Evolutionary conservation across 2,797 vertebrate genomes (phyloP), one percentile per base, ranked within the genome.

Genomic region (Otolemur crassicaudatus): DNA sequence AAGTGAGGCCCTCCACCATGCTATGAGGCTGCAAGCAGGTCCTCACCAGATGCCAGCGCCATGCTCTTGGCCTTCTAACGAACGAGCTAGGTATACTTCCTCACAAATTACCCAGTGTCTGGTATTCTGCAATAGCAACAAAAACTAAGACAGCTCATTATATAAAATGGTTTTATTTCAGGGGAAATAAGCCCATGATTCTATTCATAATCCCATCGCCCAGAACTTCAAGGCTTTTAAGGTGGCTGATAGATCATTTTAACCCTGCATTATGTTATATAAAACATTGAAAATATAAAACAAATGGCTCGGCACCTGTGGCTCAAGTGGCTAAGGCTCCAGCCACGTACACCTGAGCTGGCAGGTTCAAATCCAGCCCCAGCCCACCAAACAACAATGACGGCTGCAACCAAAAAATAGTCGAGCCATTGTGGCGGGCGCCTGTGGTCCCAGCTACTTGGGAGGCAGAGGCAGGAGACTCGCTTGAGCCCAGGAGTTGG

Each of bases 261-360:
- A 90, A 94, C 20, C 63, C 56, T 79, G 22, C 8, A 43, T 67
- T 89, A 19, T 43, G 77, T n/a, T 89, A 12, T 37, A 81, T 40
- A 72, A 85, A 92, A 73, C 7, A 67, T 56, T 67, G 43, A 88
- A 69, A 79, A 95, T 72, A 40, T 25, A 65, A 80, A 83, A 77
- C 31, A 92, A 75, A 37, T 37, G 40, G 40, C 40, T 40, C 40
- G 40, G 40, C 40, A 5, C 40, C 40, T 40, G 40, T 40, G 40
- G 40, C 40, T 40, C 40, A 40, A 40, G 4, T 5, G 40, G 40
- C 40, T 40, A 40, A 40, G 40, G 40, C 40, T 4, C 40, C 40
- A 40, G 40, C 40, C 40, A 40, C 40, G 5, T 40, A 40, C 4
- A 40, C 40, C 40, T 40, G 5, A 40, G 40, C 4, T 40, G 40